phyloP scores from a whole-genome alignment of 1,140 invertebrate species.

The Bicyclus anynana region DNA sequence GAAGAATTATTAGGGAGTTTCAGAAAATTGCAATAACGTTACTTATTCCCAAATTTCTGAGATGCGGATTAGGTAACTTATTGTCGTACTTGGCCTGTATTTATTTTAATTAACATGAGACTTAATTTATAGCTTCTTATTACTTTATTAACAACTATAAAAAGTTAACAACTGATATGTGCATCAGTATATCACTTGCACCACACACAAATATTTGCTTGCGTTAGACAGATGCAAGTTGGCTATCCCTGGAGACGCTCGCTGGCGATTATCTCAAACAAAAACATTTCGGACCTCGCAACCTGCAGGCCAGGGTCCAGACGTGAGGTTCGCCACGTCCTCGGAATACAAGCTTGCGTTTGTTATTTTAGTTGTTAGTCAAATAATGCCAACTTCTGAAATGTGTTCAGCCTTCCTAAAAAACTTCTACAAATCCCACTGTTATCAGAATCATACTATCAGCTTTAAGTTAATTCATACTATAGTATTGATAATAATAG shows the following conservation, averaged over 20 bases:
- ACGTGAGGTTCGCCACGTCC: conserved; percentile 1
- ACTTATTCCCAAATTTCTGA: no score
- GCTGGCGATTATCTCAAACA: conserved; percentile 33
- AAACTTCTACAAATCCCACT: not conserved
- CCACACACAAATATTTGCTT: conserved; percentile 25
- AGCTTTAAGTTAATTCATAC: not conserved
- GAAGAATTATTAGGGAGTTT: no score
- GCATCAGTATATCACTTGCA: conserved; percentile 14
- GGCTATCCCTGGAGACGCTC: conserved; percentile 24
- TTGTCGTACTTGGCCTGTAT: no score
- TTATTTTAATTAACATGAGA: no score
- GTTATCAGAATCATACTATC: not conserved
- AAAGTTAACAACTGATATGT: not conserved
- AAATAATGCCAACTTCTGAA: conserved; percentile 26
- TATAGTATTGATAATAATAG: no score
- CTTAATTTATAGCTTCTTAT: no score
- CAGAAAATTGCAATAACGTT: no score
- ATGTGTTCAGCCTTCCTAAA: not conserved
- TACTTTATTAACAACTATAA: no score
- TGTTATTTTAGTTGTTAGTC: conserved; percentile 36
- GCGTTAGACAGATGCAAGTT: conserved; percentile 37
- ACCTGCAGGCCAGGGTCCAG: not conserved
- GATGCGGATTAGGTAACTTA: no score
- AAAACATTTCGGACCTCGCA: conserved; percentile 31
- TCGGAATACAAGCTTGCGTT: conserved; percentile 18